Evolutionary conservation across 2,797 vertebrate species (phyloP).

Genomic region (Poeciliopsis presidionis): DNA sequence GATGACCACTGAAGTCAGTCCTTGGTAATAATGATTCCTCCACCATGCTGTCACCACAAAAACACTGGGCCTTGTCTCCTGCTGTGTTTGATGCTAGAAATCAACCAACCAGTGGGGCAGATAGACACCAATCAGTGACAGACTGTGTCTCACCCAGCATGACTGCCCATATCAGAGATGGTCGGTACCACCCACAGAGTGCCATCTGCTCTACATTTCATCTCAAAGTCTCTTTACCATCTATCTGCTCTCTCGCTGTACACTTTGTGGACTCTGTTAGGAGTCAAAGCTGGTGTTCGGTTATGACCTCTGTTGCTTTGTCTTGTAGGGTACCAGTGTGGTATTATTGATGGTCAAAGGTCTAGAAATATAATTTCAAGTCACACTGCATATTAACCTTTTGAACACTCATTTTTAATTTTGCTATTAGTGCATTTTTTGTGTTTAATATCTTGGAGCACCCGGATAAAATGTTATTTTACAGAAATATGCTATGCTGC

Average conservation of each 20-base stretch:
- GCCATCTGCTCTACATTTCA: conserved; percentile 73
- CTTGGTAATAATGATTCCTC: conserved; percentile 49
- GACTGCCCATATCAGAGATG: conserved; percentile 63
- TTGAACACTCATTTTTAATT: neutral
- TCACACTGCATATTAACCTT: neutral
- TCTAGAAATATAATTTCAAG: neutral
- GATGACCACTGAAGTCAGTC: conserved; percentile 42
- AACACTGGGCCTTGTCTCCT: conserved; percentile 58
- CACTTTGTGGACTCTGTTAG: conserved; percentile 40
- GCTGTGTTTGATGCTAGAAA: conserved; percentile 69
- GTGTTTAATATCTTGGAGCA: neutral
- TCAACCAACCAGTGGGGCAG: conserved; percentile 77
- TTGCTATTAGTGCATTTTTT: too few relatives aligned
- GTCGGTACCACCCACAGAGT: conserved; percentile 63
- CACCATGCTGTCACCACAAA: conserved; percentile 51
- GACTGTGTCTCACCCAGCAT: conserved; percentile 69
- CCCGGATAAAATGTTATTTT: neutral
- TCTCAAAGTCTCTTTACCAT: conserved; percentile 57
- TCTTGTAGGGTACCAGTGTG: neutral
- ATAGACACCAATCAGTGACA: conserved; percentile 76
- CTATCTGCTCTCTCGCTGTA: conserved; percentile 35
- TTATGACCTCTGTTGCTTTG: conserved; percentile 13
- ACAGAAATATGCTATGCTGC: neutral
- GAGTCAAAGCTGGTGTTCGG: conserved; percentile 5
- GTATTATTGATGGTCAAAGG: conserved; percentile 1